Conservation (phyloP, 2,113 vertebrate genomes). For the Hydropotes inermis region DNA sequence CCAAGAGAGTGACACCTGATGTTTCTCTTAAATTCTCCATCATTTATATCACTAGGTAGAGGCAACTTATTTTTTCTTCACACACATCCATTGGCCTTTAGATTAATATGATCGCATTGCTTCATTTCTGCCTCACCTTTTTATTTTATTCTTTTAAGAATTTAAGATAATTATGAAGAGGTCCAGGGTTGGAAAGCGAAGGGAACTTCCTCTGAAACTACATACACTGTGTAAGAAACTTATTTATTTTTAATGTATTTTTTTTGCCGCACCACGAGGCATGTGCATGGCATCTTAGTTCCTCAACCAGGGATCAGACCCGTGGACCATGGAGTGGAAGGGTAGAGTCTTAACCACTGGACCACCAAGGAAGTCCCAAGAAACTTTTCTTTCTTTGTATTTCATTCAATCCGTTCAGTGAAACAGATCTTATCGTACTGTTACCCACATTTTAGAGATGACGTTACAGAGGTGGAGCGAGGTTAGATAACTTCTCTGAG, state of each 20-base stretch:
- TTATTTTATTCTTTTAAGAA: not conserved
- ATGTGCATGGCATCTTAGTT: not conserved
- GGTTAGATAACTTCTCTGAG: not conserved
- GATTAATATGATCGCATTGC: not conserved
- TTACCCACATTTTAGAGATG: not conserved
- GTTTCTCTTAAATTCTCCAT: not conserved
- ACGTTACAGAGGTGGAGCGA: not conserved
- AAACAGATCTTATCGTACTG: no score
- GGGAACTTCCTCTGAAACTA: not conserved
- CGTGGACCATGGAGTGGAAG: rapidly evolving
- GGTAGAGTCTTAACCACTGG: not conserved
- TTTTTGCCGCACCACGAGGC: not conserved
- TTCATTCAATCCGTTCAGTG: not conserved
- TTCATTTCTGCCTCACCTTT: not conserved
- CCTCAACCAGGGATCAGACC: not conserved
- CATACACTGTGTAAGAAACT: not conserved
- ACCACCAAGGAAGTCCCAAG: not conserved
- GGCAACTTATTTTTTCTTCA: not conserved
- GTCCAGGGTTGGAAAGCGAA: not conserved
- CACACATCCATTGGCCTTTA: not conserved
- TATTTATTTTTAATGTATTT: not conserved
- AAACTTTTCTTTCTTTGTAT: not conserved
- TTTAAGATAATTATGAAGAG: not conserved
- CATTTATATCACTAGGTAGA: not conserved
- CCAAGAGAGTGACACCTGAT: no score